Base-by-base conservation (phyloP, 53 echinoderm and acorn worm genomes). In the Paracentrotus lividus region DNA sequence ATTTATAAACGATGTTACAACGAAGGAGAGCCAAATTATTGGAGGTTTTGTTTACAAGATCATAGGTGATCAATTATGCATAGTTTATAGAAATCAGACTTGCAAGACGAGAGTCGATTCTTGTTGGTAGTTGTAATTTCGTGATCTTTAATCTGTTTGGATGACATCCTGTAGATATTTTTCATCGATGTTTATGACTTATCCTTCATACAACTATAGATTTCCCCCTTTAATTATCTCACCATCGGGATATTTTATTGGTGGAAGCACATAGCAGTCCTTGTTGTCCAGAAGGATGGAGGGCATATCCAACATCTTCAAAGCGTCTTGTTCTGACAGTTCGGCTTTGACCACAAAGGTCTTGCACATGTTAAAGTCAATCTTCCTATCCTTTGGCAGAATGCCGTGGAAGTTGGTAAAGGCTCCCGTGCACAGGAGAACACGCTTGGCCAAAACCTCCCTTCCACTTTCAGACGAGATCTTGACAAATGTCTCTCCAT, bases 391-490 rank as follows among this genome's bases (percentile, higher is more conserved):
- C 24, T 32, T 29, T 16, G 95, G 96, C 31, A 97, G 58, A 26
- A 97, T 85, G 54, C 64, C 49, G 38, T 84, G 93, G 57, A 94
- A 95, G 85, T 92, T 96, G 42, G 95, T 95, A 68, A 94, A 96
- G 1, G 95, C 94, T 31, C 98, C 98, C 27, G 98, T 94, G 49
- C 95, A 93, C 16, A 97, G 94, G 24, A 97, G 93, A n/a, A 96
- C 95, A 29, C 92, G 90, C 47, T 77, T 96, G 38, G 96, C 95
- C 33, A 58, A 77, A 24, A 96, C 90, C 23, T 43, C 23, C 15
- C 75, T 84, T 3, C 93, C 93, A 13, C 45, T 88, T 24, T 93
- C 65, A 0, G 94, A 93, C n/a, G 45, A 32, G 18, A 96, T 59
- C 4, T 44, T 66, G 24, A 96, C 33, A 24, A 90, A 1, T 16